phyloP scores from a whole-genome alignment of 2,113 vertebrate species.

The Zosterops japonicus region DNA sequence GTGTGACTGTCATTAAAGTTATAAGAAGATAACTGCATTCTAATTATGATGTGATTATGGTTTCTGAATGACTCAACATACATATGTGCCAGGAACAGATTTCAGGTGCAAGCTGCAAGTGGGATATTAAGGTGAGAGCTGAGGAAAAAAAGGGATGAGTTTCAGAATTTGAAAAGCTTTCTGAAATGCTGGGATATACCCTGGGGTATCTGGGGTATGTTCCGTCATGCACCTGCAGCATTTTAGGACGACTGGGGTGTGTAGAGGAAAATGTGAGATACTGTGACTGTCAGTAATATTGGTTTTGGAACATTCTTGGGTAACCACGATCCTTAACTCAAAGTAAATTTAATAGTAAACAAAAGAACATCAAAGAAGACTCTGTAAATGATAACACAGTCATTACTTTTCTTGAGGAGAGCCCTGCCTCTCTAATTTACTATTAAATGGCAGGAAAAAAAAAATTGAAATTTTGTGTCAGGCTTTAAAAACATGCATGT shows the following conservation, averaged over 20 bases:
- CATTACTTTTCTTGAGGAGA: background rate
- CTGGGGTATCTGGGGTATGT: background rate
- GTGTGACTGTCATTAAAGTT: constrained; percentile 5
- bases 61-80: constrained; percentile 1
- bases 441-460: background rate
- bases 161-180: background rate
- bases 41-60: constrained; percentile 21
- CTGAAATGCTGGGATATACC: background rate
- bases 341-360: background rate
- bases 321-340: background rate
- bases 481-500: background rate
- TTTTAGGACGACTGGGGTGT: background rate
- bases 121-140: background rate
- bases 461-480: background rate
- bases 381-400: background rate
- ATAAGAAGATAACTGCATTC: constrained; percentile 8
- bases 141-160: background rate
- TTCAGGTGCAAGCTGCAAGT: constrained; percentile 5
- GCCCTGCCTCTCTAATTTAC: background rate
- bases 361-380: background rate
- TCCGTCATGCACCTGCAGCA: background rate
- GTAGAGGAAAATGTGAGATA: background rate
- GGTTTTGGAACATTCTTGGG: background rate
- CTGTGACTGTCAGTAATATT: background rate
- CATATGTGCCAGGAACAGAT: background rate